Evolutionary conservation across 2,797 vertebrate genomes (phyloP).

Genomic region (Onychomys torridus): DNA sequence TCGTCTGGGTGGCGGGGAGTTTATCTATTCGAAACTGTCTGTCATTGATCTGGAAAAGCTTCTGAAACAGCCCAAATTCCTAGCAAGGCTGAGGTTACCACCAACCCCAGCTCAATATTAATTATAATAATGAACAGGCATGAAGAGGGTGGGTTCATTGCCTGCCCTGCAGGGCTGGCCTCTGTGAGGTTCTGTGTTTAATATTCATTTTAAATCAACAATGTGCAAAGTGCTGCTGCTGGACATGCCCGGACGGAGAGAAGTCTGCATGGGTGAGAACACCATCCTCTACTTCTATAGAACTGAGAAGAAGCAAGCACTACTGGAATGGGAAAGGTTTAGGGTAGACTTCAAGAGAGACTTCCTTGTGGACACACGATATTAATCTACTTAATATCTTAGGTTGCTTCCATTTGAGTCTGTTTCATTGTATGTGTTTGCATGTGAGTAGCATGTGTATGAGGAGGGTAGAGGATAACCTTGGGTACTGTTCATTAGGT

Average conservation of each 20-base stretch:
- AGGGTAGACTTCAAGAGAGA: conserved; percentile 50
- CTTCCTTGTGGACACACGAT: background rate
- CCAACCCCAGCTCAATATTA: conserved; percentile 82
- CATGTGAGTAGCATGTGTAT: background rate
- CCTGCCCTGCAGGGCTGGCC: conserved; percentile 68
- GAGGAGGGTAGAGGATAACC: background rate
- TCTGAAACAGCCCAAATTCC: conserved; percentile 80
- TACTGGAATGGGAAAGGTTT: conserved; percentile 47
- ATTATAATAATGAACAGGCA: conserved; percentile 86
- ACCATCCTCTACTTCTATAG: background rate
- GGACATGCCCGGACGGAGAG: background rate
- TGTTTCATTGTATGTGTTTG: background rate
- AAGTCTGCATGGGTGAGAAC: background rate
- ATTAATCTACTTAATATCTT: background rate
- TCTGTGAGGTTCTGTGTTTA: conserved; percentile 73
- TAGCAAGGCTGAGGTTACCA: conserved; percentile 70
- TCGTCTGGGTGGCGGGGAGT: conserved; percentile 80
- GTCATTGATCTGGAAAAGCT: conserved; percentile 84
- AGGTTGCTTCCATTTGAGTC: background rate
- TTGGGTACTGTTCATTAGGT: background rate
- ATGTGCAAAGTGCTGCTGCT: background rate
- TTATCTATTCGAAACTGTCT: conserved; percentile 80
- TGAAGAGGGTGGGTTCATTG: conserved; percentile 77
- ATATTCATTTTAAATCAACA: conserved; percentile 71
- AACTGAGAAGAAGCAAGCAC: background rate